phyloP scores from a whole-genome alignment of 2,797 vertebrate genomes.

The Lagocephalus sceleratus region DNA sequence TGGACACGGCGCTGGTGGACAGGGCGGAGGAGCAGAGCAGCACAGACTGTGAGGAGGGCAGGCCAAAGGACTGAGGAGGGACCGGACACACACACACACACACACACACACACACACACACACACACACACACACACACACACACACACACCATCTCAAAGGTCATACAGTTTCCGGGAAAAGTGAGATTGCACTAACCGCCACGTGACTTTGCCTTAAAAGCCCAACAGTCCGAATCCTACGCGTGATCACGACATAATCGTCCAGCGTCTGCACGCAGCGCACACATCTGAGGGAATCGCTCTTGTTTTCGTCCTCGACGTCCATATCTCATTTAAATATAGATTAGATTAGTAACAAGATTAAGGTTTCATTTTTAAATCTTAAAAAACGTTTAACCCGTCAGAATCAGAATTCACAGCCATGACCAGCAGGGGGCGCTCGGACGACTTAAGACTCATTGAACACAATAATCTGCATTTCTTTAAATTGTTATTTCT shows the following conservation, averaged over 20 bases:
- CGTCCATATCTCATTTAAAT: too few species aligned
- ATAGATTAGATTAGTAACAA: too few species aligned
- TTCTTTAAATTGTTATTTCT: neutral
- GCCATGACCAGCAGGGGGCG: neutral
- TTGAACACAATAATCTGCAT: neutral
- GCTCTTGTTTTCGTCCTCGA: too few species aligned
- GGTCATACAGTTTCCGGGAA: neutral
- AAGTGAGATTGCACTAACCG: slow-evolving; percentile 40
- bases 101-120: slow-evolving; percentile 18
- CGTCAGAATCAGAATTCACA: too few species aligned
- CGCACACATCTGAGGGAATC: too few species aligned
- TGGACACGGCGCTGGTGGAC: slow-evolving; percentile 78
- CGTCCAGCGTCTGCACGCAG: too few species aligned
- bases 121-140: slow-evolving; percentile 18
- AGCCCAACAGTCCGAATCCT: slow-evolving; percentile 1
- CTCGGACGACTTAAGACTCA: too few species aligned
- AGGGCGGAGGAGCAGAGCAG: slow-evolving; percentile 34
- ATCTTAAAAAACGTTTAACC: too few species aligned
- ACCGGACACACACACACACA: slow-evolving; percentile 28
- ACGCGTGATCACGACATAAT: too few species aligned
- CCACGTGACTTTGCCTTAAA: slow-evolving; percentile 58
- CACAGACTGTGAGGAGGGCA: slow-evolving; percentile 53
- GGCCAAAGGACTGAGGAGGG: slow-evolving; percentile 49
- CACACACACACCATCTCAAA: neutral
- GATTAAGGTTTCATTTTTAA: too few species aligned